Evolutionary conservation across 2,888 invertebrate genomes (phyloP).

Genomic region (Hololepta plana): DNA sequence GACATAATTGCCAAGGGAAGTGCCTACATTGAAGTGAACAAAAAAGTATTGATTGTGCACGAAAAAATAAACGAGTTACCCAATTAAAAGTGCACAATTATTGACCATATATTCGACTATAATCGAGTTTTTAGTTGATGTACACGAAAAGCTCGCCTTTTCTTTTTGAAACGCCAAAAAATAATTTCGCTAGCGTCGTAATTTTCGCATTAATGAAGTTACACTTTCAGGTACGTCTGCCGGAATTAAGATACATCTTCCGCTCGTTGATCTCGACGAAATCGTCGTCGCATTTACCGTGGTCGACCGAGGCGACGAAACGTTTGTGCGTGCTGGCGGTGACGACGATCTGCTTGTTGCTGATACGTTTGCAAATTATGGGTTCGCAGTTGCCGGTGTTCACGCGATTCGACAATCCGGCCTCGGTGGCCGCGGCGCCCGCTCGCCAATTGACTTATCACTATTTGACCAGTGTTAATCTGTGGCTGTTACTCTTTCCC

Average conservation of each 20-base stretch:
- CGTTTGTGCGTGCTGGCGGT: constrained; percentile 63
- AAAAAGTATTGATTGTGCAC: too few species aligned
- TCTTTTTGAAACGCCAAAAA: too few species aligned
- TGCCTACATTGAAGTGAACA: too few species aligned
- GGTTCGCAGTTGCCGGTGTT: constrained; percentile 92
- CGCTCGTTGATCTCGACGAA: constrained; percentile 32
- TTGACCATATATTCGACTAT: too few species aligned
- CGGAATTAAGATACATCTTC: constrained; percentile 29
- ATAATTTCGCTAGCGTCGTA: too few species aligned
- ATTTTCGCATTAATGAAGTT: too few species aligned
- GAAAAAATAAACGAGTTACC: too few species aligned
- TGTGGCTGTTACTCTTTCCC: constrained; percentile 79
- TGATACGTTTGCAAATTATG: constrained; percentile 83
- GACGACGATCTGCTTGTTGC: constrained; percentile 61
- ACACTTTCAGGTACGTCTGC: constrained; percentile 31
- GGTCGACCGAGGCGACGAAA: constrained; percentile 52
- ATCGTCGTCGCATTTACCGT: constrained; percentile 32
- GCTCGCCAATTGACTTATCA: constrained; percentile 79
- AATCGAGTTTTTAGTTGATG: too few species aligned
- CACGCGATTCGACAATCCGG: constrained; percentile 95
- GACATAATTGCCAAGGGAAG: too few species aligned
- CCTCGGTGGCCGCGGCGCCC: constrained; percentile 73
- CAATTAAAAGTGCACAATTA: too few species aligned
- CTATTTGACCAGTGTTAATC: constrained; percentile 79
- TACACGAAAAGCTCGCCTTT: too few species aligned